Percentiles rank a stretch among this genome's conserved stretches.
phyloP scores from a whole-genome alignment of 2,888 invertebrate genomes.

The Tortrix viridana region DNA sequence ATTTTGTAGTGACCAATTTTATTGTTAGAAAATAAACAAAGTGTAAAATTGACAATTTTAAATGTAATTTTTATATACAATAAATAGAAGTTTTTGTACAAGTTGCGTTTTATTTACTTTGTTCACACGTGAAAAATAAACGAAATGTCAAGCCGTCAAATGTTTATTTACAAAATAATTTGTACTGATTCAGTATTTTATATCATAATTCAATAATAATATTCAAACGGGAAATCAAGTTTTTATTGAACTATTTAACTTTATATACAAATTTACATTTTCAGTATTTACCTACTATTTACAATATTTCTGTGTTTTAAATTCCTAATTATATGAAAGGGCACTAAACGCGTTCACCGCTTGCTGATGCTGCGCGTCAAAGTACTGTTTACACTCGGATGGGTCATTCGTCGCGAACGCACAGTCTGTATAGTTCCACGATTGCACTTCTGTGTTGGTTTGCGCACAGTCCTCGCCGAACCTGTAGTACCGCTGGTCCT shows the following conservation, averaged over 20 bases:
- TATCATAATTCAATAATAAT: slow-evolving; percentile 9
- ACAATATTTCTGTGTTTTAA: slow-evolving; percentile 60
- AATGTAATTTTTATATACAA: slow-evolving; percentile 84
- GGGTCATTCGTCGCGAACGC: slow-evolving; percentile 63
- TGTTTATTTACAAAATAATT: slow-evolving; percentile 32
- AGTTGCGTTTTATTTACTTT: slow-evolving; percentile 60
- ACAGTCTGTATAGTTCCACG: slow-evolving; percentile 73
- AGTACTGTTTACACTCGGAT: slow-evolving; percentile 69
- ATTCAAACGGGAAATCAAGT: slow-evolving; percentile 32
- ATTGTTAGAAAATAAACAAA: slow-evolving; percentile 72
- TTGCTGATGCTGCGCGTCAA: slow-evolving; percentile 66
- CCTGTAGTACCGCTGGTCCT: slow-evolving; percentile 71
- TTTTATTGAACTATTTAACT: slow-evolving; percentile 39
- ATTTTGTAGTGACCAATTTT: slow-evolving; percentile 84
- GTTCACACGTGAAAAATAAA: slow-evolving; percentile 38
- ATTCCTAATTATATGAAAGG: slow-evolving; percentile 49
- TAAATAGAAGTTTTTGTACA: slow-evolving; percentile 84
- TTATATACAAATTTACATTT: slow-evolving; percentile 53
- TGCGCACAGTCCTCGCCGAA: slow-evolving; percentile 70
- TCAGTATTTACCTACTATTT: slow-evolving; percentile 45
- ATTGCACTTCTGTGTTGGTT: slow-evolving; percentile 62
- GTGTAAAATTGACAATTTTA: slow-evolving; percentile 84
- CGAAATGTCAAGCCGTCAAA: slow-evolving; percentile 36
- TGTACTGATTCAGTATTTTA: slow-evolving; percentile 35
- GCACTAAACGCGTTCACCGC: slow-evolving; percentile 65